Evolutionary conservation across 2,113 vertebrate species (phyloP).

Genomic region (Lophochroa leadbeateri): DNA sequence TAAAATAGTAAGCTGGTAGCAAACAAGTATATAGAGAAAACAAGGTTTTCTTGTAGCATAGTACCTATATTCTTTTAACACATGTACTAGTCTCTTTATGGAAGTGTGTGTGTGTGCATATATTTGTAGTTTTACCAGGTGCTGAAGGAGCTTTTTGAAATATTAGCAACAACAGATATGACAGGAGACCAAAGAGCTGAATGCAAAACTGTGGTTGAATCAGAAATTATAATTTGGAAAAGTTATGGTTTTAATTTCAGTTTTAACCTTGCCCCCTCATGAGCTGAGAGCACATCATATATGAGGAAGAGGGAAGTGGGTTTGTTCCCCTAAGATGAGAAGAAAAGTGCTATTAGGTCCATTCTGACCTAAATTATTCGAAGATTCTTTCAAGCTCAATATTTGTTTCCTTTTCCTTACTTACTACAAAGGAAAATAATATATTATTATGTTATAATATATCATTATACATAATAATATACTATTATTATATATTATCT

Average conservation of each 20-base stretch:
- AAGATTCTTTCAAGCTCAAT: background rate
- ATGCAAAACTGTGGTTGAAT: background rate
- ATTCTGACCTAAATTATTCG: background rate
- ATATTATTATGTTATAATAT: background rate
- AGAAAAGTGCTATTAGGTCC: background rate
- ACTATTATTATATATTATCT: background rate
- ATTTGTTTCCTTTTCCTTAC: background rate
- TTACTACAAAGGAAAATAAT: background rate
- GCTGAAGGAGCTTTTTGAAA: background rate
- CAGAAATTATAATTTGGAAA: background rate
- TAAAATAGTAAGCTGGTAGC: background rate
- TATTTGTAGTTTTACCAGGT: background rate
- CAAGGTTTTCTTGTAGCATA: background rate
- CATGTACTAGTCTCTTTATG: background rate
- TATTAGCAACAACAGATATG: background rate
- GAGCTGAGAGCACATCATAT: background rate
- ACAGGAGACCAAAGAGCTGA: background rate
- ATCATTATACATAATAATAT: background rate
- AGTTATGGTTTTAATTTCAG: background rate
- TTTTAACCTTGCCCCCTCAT: background rate
- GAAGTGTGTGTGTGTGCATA: background rate
- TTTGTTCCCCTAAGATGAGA: background rate
- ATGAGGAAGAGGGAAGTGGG: background rate
- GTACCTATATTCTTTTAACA: background rate
- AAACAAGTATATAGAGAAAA: background rate